phyloP scores from a whole-genome alignment of 2,113 vertebrate species.

The Hippotragus niger region DNA sequence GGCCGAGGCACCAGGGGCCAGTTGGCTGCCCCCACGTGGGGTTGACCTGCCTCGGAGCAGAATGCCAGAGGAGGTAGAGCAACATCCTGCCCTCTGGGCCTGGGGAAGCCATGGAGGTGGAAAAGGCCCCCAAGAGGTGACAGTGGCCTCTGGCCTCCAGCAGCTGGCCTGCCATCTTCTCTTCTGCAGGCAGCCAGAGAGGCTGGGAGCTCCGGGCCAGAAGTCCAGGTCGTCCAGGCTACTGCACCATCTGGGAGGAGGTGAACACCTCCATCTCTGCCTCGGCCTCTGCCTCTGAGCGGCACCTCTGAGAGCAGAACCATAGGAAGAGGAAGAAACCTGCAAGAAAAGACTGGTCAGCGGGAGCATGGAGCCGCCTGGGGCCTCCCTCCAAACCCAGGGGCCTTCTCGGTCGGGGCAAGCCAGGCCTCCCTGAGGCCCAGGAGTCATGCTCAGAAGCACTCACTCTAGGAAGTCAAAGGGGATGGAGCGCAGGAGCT shows the following conservation, averaged over 20 bases:
- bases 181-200: not conserved
- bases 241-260: conserved; percentile 22
- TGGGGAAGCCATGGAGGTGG: not conserved
- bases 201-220: not conserved
- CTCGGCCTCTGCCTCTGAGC: not conserved
- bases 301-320: conserved; percentile 54
- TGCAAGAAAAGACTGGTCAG: not conserved
- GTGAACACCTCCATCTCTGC: not conserved
- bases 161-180: not conserved
- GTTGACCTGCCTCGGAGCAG: not conserved
- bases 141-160: not conserved
- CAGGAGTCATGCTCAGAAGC: not conserved
- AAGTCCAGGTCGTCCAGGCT: not conserved
- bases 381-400: not conserved
- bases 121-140: not conserved
- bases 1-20: not conserved
- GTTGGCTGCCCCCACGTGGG: not conserved
- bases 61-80: not conserved
- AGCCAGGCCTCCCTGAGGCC: not conserved
- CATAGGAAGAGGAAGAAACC: conserved; percentile 76
- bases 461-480: not conserved
- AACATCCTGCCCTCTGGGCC: not conserved
- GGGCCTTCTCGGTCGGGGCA: accelerated
- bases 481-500: too few species aligned
- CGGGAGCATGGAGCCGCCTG: accelerated